Percentiles rank a stretch among this genome's conserved stretches.
Evolutionary conservation across 1,140 invertebrate species (phyloP).

Genomic region (Liolophura sinensis): DNA sequence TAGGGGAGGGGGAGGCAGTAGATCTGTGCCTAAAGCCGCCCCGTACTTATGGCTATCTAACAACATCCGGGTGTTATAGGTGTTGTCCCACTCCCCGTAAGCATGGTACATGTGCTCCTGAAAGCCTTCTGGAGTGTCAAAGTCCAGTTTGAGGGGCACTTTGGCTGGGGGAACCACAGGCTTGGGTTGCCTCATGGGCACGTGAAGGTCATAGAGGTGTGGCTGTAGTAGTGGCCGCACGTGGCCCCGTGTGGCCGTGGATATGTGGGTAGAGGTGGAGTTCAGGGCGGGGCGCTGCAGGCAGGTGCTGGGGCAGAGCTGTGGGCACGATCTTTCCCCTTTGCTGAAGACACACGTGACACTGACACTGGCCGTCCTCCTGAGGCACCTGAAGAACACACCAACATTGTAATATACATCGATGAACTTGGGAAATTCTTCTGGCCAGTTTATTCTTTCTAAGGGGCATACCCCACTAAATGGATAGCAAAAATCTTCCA

Average conservation of each 20-base stretch:
- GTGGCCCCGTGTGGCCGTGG: conserved; percentile 49
- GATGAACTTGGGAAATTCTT: too few relatives aligned
- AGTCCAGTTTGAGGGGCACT: conserved; percentile 44
- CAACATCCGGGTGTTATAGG: conserved; percentile 27
- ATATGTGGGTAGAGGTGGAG: conserved; percentile 60
- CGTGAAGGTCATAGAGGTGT: conserved; percentile 52
- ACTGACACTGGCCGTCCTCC: conserved; percentile 44
- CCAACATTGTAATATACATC: too few relatives aligned
- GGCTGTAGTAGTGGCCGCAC: conserved; percentile 43
- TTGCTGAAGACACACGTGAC: conserved; percentile 54
- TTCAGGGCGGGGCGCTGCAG: conserved; percentile 43
- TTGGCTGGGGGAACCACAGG: conserved; percentile 31
- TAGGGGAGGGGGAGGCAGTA: conserved; percentile 40
- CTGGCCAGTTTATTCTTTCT: too few relatives aligned
- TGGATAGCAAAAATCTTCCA: background rate
- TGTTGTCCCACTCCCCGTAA: conserved; percentile 55
- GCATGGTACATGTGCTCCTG: conserved; percentile 53
- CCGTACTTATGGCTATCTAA: conserved; percentile 30
- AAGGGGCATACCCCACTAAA: too few relatives aligned
- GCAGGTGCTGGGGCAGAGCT: conserved; percentile 44
- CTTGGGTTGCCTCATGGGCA: conserved; percentile 31
- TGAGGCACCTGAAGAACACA: too few relatives aligned
- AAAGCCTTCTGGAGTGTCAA: conserved; percentile 41
- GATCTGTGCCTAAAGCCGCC: conserved; percentile 30
- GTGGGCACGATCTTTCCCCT: conserved; percentile 47